phyloP scores from a whole-genome alignment of 2,888 invertebrate species.

The Cephus pulcher region DNA sequence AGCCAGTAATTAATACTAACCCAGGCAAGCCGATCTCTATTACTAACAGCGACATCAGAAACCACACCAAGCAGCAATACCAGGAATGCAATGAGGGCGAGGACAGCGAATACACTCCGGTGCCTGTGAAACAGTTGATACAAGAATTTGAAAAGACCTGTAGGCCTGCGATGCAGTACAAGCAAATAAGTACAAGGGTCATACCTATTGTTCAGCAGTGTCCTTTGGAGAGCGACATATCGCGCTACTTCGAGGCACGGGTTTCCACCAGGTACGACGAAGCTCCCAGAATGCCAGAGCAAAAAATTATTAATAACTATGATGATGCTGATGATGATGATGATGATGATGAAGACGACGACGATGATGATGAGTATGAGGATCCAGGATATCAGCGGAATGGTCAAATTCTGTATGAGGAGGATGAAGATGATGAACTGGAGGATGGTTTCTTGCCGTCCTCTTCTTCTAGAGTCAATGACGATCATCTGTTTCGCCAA shows the following conservation, averaged over 20 bases:
- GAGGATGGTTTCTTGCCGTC: background rate
- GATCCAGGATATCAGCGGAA: constrained; percentile 24
- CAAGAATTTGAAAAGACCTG: constrained; percentile 74
- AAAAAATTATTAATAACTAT: constrained; percentile 25
- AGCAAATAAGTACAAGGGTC: constrained; percentile 64
- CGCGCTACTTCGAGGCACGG: constrained; percentile 57
- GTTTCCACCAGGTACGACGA: constrained; percentile 39
- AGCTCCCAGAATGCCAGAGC: constrained; percentile 13
- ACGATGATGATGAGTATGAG: constrained; percentile 27
- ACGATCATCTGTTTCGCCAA: background rate
- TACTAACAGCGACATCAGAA: constrained; percentile 63
- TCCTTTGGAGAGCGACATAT: constrained; percentile 52
- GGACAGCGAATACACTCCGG: constrained; percentile 59
- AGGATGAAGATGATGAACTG: constrained; percentile 45
- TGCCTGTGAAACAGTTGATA: constrained; percentile 69
- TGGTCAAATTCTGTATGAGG: constrained; percentile 39
- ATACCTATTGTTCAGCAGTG: constrained; percentile 46
- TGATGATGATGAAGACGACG: constrained; percentile 13
- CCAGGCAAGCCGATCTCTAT: constrained; percentile 46
- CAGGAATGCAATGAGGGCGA: constrained; percentile 55
- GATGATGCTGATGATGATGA: constrained; percentile 23
- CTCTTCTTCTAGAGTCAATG: background rate
- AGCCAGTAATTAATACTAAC: constrained; percentile 18
- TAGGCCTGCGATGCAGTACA: constrained; percentile 70
- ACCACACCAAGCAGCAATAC: constrained; percentile 57